Evolutionary conservation across 2,113 vertebrate genomes (phyloP).

Genomic region (Channa maculata): DNA sequence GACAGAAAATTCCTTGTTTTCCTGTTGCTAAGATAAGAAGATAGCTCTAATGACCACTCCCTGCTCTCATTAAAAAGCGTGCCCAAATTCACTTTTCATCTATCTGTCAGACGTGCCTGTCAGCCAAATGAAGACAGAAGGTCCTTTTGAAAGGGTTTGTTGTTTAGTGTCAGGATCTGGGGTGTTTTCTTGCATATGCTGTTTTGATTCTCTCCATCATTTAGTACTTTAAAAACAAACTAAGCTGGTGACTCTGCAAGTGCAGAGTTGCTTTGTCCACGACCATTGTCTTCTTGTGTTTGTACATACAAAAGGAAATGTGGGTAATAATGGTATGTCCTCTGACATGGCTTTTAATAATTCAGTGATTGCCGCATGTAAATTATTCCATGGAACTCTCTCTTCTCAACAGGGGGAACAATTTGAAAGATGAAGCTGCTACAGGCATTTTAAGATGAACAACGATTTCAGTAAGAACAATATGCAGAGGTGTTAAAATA

Average conservation of each 20-base stretch:
- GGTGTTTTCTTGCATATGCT: constrained; percentile 25
- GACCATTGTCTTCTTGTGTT: constrained; percentile 7
- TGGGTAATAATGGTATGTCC: constrained; percentile 50
- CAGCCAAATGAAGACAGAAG: constrained; percentile 76
- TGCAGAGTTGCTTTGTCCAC: constrained; percentile 29
- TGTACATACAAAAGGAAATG: constrained; percentile 39
- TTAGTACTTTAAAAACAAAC: constrained; percentile 35
- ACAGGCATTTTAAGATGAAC: constrained; percentile 69
- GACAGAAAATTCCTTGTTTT: constrained; percentile 58
- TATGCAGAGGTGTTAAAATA: constrained; percentile 81
- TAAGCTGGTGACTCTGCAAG: constrained; percentile 33
- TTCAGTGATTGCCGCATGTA: constrained; percentile 70
- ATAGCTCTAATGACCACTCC: constrained; percentile 75
- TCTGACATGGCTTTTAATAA: constrained; percentile 69
- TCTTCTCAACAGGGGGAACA: constrained; percentile 57
- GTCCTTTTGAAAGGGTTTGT: constrained; percentile 46
- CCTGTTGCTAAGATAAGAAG: constrained; percentile 64
- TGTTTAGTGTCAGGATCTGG: constrained; percentile 48
- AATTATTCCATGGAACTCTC: constrained; percentile 57
- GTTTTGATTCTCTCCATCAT: constrained; percentile 16
- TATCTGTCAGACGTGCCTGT: constrained; percentile 66
- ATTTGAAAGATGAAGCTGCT: constrained; percentile 71
- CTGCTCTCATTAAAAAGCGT: constrained; percentile 75
- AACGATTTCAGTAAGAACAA: constrained; percentile 73
- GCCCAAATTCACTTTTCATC: constrained; percentile 78